Evolutionary conservation across 2,113 vertebrate species (phyloP).

Genomic region (rabbit (Oryctolagus cuniculus)): mOryCun1.1 NC_091433.1:126145001-126145500

Average conservation of each 20-base stretch:
- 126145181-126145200: background rate
- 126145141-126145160: background rate
- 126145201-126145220: constrained; percentile 5
- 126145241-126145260: background rate
- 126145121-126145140: background rate
- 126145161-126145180: background rate
- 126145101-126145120: background rate
- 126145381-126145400: background rate
- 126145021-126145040: background rate
- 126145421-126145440: background rate
- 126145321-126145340: background rate
- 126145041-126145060: background rate
- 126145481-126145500: background rate
- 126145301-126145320: constrained; percentile 60
- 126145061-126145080: constrained; percentile 25
- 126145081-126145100: background rate
- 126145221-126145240: background rate
- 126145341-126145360: background rate
- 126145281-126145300: constrained; percentile 1
- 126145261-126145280: background rate
- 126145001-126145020: background rate
- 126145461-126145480: background rate
- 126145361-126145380: background rate
- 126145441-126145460: background rate
- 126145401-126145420: background rate